Evolutionary conservation across 2,797 vertebrate genomes (phyloP).

Genomic region (Coregonus suidteri): DNA sequence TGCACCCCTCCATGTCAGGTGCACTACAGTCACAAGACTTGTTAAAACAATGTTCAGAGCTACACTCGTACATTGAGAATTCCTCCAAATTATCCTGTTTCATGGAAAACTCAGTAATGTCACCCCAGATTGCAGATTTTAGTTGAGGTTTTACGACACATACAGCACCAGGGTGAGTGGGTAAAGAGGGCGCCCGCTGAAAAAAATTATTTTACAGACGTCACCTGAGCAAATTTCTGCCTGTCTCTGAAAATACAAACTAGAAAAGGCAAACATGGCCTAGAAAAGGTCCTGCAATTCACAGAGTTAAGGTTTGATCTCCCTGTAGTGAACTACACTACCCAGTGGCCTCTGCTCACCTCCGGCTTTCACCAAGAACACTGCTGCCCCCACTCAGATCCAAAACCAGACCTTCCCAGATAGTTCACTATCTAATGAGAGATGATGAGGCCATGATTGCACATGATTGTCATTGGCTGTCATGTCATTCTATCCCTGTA

Average conservation of each 20-base stretch:
- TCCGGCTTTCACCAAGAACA: background rate
- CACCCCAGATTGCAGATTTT: constrained; percentile 27
- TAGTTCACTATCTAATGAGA: background rate
- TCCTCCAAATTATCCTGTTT: background rate
- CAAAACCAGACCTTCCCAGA: background rate
- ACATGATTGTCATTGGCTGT: background rate
- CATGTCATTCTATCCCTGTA: background rate
- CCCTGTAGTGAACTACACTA: background rate
- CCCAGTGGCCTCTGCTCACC: constrained; percentile 3
- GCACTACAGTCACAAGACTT: constrained; percentile 9
- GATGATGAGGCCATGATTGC: background rate
- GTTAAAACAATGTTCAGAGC: constrained; percentile 41
- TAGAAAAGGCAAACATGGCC: constrained; percentile 27
- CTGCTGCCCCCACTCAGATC: background rate
- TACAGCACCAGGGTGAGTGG: background rate
- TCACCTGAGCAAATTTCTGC: constrained; percentile 3
- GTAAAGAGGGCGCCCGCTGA: background rate
- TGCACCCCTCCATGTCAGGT: constrained; percentile 29
- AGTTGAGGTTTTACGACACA: background rate
- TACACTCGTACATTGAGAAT: constrained; percentile 9
- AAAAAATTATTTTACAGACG: background rate
- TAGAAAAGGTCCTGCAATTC: constrained; percentile 6
- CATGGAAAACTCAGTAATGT: constrained; percentile 27
- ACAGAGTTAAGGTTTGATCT: background rate
- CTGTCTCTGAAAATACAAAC: constrained; percentile 1